Evolutionary conservation across 2,888 invertebrate genomes (phyloP).

Genomic region (Archips xylosteana): DNA sequence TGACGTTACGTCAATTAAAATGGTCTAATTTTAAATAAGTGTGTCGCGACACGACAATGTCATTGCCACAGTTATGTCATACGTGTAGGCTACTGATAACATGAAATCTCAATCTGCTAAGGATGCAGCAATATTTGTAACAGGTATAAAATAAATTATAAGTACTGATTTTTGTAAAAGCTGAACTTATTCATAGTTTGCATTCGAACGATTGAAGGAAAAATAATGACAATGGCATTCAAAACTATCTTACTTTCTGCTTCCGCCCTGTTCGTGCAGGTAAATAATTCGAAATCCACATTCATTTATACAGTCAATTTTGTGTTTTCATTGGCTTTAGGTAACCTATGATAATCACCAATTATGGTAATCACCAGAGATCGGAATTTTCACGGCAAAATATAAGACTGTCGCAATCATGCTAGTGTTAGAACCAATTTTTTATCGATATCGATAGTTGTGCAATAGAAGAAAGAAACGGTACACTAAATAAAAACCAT

Average conservation of each 20-base stretch:
- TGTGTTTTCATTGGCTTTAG: no score
- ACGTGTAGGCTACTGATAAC: neutral
- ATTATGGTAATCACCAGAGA: no score
- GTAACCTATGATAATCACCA: no score
- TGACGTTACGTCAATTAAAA: neutral
- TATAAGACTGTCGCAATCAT: no score
- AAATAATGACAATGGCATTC: conserved; percentile 8
- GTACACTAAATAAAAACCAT: no score
- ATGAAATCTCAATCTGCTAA: neutral
- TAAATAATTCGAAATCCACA: neutral
- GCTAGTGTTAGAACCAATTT: no score
- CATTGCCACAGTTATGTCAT: neutral
- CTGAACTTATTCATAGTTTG: neutral
- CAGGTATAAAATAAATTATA: neutral
- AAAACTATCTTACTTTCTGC: conserved; percentile 31
- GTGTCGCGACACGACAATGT: neutral
- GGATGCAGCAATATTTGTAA: no score
- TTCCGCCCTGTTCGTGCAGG: conserved; percentile 20
- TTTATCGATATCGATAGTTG: no score
- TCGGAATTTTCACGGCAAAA: no score
- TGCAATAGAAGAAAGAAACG: no score
- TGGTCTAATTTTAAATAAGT: neutral
- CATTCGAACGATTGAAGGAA: neutral
- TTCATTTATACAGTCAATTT: no score
- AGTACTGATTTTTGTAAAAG: neutral